Evolutionary conservation across 2,888 invertebrate species (phyloP).

Genomic region (Uropetala carovei): DNA sequence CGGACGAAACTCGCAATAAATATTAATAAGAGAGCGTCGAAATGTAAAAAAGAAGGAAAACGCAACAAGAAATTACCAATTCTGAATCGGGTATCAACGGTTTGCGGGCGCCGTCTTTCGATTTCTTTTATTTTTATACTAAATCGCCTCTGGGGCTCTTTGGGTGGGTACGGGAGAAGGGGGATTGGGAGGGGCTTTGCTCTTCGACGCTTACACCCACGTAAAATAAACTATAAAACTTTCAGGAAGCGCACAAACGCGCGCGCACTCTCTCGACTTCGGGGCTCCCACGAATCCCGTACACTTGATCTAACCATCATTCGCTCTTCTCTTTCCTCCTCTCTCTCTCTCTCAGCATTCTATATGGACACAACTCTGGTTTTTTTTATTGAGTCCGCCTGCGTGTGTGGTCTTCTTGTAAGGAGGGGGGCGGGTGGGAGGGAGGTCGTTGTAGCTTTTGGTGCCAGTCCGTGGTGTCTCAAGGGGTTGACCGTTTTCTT

Average conservation of each 20-base stretch:
- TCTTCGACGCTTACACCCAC: not conserved
- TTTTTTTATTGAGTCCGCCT: not conserved
- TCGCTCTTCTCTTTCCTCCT: not conserved
- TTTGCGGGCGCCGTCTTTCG: not conserved
- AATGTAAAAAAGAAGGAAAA: slow-evolving; percentile 35
- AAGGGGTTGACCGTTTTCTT: not conserved
- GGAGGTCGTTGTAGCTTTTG: too few species aligned
- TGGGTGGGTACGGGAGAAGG: not conserved
- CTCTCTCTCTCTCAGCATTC: not conserved
- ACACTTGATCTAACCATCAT: not conserved
- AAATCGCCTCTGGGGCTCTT: not conserved
- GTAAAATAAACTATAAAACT: not conserved
- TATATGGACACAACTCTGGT: not conserved
- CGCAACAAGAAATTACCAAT: slow-evolving; percentile 45
- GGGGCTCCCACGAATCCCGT: not conserved
- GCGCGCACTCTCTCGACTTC: not conserved
- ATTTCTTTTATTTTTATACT: not conserved
- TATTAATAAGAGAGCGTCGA: slow-evolving; percentile 51
- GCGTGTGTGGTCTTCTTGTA: slow-evolving; percentile 38
- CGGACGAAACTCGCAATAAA: slow-evolving; percentile 49
- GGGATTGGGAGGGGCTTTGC: not conserved
- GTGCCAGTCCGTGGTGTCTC: too few species aligned
- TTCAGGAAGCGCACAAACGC: not conserved
- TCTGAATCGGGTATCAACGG: slow-evolving; percentile 49
- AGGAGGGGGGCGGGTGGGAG: not conserved